phyloP scores from a whole-genome alignment of 2,113 vertebrate genomes.

The Erinaceus europaeus region DNA sequence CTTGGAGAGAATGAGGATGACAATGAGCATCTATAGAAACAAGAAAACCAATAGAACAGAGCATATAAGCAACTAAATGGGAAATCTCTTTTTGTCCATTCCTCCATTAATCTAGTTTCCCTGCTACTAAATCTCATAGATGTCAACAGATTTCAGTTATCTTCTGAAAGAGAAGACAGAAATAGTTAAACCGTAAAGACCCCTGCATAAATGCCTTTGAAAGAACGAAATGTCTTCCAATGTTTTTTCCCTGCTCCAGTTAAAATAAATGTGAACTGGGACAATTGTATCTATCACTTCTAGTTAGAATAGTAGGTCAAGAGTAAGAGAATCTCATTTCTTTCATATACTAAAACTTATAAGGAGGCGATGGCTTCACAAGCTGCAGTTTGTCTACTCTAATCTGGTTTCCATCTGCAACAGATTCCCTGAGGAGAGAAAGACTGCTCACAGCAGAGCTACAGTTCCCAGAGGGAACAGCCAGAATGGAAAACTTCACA shows the following conservation, averaged over 20 bases:
- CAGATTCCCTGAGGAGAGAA: background rate
- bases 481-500: conserved; percentile 49
- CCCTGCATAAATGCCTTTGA: background rate
- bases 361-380: background rate
- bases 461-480: conserved; percentile 16
- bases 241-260: conserved; percentile 17
- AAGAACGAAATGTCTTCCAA: conserved; percentile 1
- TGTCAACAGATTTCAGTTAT: background rate
- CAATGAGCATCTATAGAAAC: background rate
- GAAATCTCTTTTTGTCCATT: background rate
- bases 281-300: conserved; percentile 1
- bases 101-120: background rate
- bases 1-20: background rate
- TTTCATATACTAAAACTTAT: background rate
- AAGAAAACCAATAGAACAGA: background rate
- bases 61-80: background rate
- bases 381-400: conserved; percentile 7
- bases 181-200: background rate
- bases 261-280: conserved; percentile 1
- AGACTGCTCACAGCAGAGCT: background rate
- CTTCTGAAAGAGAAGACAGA: background rate
- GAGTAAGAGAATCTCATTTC: conserved; percentile 16
- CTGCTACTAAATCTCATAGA: background rate
- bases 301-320: background rate
- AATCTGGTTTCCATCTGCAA: conserved; percentile 47